Percentiles rank a stretch among this genome's conserved stretches.
These are phyloP conservation scores for Drosophila stalkeri DNA, from an alignment of 2,888 invertebrate genomes.

Conservation along the genomic window DNA sequence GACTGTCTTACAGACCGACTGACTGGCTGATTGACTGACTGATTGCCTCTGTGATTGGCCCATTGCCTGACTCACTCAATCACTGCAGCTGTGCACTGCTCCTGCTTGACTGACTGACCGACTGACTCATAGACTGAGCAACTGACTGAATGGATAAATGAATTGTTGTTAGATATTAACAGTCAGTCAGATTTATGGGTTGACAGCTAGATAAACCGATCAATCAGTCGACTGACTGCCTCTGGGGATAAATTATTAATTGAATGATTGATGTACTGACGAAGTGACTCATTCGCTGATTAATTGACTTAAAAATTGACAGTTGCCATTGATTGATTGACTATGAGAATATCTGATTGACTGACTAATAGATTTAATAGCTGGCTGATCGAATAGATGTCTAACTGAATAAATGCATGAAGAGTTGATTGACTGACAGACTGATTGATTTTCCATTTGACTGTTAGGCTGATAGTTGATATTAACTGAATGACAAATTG, in stretches of 20 bases:
- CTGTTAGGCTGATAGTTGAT: too few relatives aligned
- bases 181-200: not conserved
- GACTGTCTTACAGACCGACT: not conserved
- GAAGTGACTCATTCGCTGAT: not conserved
- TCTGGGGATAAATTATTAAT: too few relatives aligned
- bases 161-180: too few relatives aligned
- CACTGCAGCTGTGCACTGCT: too few relatives aligned
- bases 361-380: not conserved
- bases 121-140: not conserved
- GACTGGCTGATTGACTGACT: not conserved
- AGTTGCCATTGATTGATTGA: not conserved
- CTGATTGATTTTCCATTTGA: not conserved
- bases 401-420: too few relatives aligned
- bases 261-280: not conserved
- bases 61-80: not conserved
- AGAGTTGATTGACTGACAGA: not conserved
- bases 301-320: not conserved
- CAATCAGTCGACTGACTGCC: too few relatives aligned
- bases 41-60: not conserved
- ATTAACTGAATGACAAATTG: not conserved
- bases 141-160: not conserved
- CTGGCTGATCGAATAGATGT: too few relatives aligned
- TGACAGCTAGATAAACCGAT: too few relatives aligned
- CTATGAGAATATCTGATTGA: not conserved
- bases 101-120: not conserved